Evolutionary conservation across 1,140 invertebrate genomes (phyloP).

Genomic region (Cyrtorhinus lividipennis): DNA sequence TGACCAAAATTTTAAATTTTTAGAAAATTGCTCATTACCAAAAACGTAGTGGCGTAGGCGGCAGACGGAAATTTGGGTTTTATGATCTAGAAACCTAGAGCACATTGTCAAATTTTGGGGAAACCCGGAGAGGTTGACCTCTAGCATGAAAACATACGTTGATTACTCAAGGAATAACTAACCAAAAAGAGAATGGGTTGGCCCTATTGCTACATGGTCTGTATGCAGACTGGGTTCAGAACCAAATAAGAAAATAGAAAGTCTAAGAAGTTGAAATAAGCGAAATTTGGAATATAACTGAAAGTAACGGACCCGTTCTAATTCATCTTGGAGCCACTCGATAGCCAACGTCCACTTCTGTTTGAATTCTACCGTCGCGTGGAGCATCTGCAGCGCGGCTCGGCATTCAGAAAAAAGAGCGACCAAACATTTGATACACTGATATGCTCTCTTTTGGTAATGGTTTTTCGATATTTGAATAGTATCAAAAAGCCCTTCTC

Average conservation of each 20-base stretch:
- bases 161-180: too few relatives aligned
- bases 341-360: conserved; percentile 77
- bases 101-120: too few relatives aligned
- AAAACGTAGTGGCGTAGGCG: too few relatives aligned
- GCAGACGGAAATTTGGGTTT: too few relatives aligned
- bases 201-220: too few relatives aligned
- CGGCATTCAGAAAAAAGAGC: conserved; percentile 73
- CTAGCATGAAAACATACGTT: too few relatives aligned
- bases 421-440: conserved; percentile 92
- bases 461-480: conserved; percentile 82
- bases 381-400: conserved; percentile 55
- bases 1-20: too few relatives aligned
- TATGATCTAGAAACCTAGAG: too few relatives aligned
- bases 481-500: conserved; percentile 85
- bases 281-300: conserved; percentile 18
- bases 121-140: too few relatives aligned
- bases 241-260: neutral
- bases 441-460: conserved; percentile 92
- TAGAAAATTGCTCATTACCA: too few relatives aligned
- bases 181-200: too few relatives aligned
- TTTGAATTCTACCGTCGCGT: conserved; percentile 58
- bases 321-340: conserved; percentile 88
- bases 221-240: too few relatives aligned
- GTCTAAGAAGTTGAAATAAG: conserved; percentile 8
- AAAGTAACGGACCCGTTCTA: conserved; percentile 75